Percentiles rank a stretch among this genome's conserved stretches.
Conservation (phyloP, 1,140 invertebrate species). For the Microplitis mediator region DNA sequence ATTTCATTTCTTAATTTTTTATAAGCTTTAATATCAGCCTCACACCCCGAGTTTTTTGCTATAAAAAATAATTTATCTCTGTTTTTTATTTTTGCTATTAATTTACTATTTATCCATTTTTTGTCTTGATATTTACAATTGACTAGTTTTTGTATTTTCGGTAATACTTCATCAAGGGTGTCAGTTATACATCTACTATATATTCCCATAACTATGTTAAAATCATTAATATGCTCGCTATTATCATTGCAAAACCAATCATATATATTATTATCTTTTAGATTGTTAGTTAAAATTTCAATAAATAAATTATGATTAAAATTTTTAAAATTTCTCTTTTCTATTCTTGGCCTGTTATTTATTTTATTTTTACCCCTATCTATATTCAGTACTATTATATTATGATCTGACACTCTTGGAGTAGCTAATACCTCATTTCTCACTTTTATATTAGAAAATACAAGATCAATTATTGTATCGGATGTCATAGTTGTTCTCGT, state of each 20-base stretch:
- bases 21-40: neutral
- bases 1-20: neutral
- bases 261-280: neutral
- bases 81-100: neutral
- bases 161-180: neutral
- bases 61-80: neutral
- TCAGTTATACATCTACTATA: no score
- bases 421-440: neutral
- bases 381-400: neutral
- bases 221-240: neutral
- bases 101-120: neutral
- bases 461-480: slow-evolving; percentile 13
- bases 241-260: neutral
- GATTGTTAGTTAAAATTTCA: neutral
- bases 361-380: neutral
- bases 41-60: neutral
- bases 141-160: neutral
- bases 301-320: neutral
- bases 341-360: neutral
- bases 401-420: slow-evolving; percentile 19
- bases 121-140: neutral
- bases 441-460: slow-evolving; percentile 13
- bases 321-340: neutral
- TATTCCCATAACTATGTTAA: no score
- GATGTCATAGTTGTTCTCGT: slow-evolving; percentile 12